phyloP scores from a whole-genome alignment of 1,140 invertebrate genomes.

The Ctenoplectra terminalis region DNA sequence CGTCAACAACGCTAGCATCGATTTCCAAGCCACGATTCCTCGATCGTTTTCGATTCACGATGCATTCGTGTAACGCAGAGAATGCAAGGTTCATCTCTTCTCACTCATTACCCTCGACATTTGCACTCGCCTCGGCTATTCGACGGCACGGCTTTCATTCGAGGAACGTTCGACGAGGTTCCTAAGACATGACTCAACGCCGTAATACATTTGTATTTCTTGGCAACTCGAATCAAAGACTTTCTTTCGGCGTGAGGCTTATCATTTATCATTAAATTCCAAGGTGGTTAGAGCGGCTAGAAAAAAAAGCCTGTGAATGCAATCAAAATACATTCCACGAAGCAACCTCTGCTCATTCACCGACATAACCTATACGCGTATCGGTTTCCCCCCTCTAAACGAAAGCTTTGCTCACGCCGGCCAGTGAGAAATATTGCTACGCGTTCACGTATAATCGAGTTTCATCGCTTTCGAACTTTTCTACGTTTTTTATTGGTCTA shows the following conservation, averaged over 20 bases:
- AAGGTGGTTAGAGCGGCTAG: slow-evolving; percentile 22
- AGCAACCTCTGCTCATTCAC: neutral
- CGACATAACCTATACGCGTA: neutral
- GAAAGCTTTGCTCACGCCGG: neutral
- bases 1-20: neutral
- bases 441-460: slow-evolving; percentile 20
- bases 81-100: slow-evolving; percentile 45
- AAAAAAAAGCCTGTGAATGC: slow-evolving; percentile 25
- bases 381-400: neutral
- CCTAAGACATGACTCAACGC: slow-evolving; percentile 62
- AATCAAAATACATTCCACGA: slow-evolving; percentile 36
- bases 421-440: neutral
- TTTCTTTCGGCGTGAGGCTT: slow-evolving; percentile 37
- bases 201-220: slow-evolving; percentile 59
- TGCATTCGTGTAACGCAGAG: neutral
- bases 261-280: slow-evolving; percentile 67
- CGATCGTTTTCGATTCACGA: neutral
- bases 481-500: too few relatives aligned
- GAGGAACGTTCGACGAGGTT: slow-evolving; percentile 39
- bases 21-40: neutral
- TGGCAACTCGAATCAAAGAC: slow-evolving; percentile 38
- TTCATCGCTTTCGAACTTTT: neutral
- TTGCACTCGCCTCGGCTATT: slow-evolving; percentile 32
- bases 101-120: slow-evolving; percentile 53
- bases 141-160: slow-evolving; percentile 44